These are phyloP conservation scores for Minunthozetes semirufus DNA, from an alignment of 2,888 invertebrate genomes.

Conservation along the genomic window DNA sequence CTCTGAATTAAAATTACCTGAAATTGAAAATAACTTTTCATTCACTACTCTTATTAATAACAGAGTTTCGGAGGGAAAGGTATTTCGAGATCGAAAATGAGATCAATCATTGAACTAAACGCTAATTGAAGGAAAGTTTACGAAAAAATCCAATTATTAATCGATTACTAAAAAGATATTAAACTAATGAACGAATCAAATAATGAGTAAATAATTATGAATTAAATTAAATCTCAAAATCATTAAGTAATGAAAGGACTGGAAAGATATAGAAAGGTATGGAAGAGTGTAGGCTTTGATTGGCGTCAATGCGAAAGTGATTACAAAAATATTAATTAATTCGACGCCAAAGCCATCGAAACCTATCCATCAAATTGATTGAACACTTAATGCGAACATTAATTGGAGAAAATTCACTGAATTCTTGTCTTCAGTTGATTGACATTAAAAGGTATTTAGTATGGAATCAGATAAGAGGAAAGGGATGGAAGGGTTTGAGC, in stretches of 20 bases:
- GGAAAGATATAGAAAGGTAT: no score
- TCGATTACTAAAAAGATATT: not conserved
- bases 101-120: no score
- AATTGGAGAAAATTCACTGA: not conserved
- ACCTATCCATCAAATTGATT: not conserved
- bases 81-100: no score
- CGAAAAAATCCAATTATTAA: not conserved
- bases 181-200: not conserved
- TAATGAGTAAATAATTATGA: not conserved
- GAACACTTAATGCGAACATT: not conserved
- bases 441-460: not conserved
- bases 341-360: not conserved
- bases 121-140: no score
- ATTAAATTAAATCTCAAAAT: not conserved
- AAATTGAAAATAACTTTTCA: not conserved
- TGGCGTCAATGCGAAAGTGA: not conserved
- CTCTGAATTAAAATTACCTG: not conserved
- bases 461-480: not conserved
- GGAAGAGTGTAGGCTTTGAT: not conserved
- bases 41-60: not conserved
- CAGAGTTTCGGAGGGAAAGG: no score
- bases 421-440: not conserved
- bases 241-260: not conserved
- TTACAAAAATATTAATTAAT: not conserved
- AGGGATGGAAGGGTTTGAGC: not conserved